Percentiles rank a stretch among this genome's conserved stretches.
These are phyloP conservation scores for Nephrocerus scutellatus DNA, from an alignment of 2,888 invertebrate species.

Conservation along the genomic window DNA sequence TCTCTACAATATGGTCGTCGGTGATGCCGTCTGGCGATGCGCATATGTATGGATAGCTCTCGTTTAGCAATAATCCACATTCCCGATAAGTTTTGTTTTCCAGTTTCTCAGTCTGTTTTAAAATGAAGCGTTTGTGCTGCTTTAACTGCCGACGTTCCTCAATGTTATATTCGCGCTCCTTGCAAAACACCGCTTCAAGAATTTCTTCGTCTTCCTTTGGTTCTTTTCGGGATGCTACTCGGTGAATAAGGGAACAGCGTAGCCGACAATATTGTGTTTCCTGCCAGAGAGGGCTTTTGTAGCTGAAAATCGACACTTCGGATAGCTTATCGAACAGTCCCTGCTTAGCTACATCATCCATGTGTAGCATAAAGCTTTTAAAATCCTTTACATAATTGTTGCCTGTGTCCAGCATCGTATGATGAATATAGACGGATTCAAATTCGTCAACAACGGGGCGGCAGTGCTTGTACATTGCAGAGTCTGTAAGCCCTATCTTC, in stretches of 20 bases:
- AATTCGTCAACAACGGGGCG: conserved; percentile 40
- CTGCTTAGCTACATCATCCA: conserved; percentile 38
- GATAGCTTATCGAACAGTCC: conserved; percentile 39
- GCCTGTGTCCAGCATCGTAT: conserved; percentile 35
- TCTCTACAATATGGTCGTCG: conserved; percentile 46
- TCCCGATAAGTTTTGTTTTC: conserved; percentile 44
- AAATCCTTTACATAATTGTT: conserved; percentile 40
- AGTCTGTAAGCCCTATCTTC: conserved; percentile 35
- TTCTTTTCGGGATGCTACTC: conserved; percentile 38
- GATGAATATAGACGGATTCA: conserved; percentile 41
- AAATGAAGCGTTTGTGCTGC: conserved; percentile 44
- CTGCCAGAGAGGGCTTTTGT: conserved; percentile 42
- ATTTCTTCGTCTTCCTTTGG: conserved; percentile 38
- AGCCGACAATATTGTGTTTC: conserved; percentile 44
- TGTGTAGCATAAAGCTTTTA: conserved; percentile 36
- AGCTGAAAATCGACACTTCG: conserved; percentile 36
- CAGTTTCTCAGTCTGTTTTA: conserved; percentile 45
- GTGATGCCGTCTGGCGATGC: conserved; percentile 45
- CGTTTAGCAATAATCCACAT: conserved; percentile 40
- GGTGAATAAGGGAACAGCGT: conserved; percentile 42
- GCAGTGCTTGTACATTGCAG: conserved; percentile 40
- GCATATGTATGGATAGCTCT: conserved; percentile 42
- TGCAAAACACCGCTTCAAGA: conserved; percentile 40
- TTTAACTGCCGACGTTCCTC: conserved; percentile 41
- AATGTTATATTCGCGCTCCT: conserved; percentile 37